A percentile compares a stretch with the other conserved stretches of the same genome.
phyloP scores from a whole-genome alignment of 2,113 vertebrate genomes.

The Nipponia nippon region DNA sequence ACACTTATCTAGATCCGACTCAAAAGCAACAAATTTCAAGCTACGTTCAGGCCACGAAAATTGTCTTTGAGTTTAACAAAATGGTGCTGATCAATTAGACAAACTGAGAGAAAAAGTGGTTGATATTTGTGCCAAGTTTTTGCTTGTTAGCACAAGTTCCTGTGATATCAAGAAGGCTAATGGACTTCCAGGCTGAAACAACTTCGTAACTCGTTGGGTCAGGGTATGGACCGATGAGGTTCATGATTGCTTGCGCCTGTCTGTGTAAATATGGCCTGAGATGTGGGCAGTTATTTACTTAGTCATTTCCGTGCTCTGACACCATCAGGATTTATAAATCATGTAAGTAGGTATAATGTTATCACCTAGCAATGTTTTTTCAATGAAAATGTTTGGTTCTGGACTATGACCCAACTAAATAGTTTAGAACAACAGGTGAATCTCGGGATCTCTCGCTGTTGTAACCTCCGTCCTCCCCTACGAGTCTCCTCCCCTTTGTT shows the following conservation, averaged over 20 bases:
- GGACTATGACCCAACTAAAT: background rate
- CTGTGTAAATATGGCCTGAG: background rate
- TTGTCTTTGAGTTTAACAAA: background rate
- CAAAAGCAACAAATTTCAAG: background rate
- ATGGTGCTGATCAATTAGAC: background rate
- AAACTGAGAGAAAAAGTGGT: background rate
- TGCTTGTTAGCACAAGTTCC: background rate
- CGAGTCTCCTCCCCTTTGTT: slow-evolving; percentile 14
- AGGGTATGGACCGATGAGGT: background rate
- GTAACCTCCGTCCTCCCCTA: slow-evolving; percentile 6
- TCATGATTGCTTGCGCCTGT: background rate
- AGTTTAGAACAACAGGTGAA: slow-evolving; percentile 3
- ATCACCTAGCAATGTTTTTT: background rate
- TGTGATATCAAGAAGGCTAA: background rate
- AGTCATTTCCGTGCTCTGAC: slow-evolving; percentile 31
- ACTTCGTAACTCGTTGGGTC: background rate
- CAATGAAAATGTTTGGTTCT: background rate
- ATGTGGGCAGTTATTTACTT: background rate
- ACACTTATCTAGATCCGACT: rapidly evolving
- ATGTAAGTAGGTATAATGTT: background rate
- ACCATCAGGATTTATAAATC: background rate
- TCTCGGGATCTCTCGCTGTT: background rate
- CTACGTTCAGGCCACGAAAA: background rate
- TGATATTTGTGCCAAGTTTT: background rate
- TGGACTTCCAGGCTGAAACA: background rate